Percentiles rank a stretch among this genome's conserved stretches.
Conservation (phyloP, 2,113 vertebrate genomes). For the Ancistrus triradiatus region DNA sequence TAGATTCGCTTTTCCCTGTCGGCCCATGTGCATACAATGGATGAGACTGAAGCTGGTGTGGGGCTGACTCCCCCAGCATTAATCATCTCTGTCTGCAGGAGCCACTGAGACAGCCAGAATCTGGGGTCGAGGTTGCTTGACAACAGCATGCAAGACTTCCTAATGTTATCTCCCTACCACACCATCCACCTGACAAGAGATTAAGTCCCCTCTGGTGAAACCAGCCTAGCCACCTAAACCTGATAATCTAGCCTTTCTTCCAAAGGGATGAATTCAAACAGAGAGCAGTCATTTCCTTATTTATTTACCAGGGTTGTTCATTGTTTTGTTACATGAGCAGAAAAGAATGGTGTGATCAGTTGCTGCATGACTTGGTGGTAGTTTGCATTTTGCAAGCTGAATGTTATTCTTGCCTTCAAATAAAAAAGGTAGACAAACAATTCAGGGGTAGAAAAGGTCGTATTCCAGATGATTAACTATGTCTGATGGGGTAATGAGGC, state of each 20-base stretch:
- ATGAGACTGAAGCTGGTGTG: conserved; percentile 30
- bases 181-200: conserved; percentile 37
- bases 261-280: conserved; percentile 39
- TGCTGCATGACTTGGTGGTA: not conserved
- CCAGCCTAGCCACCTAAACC: conserved; percentile 31
- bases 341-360: conserved; percentile 12
- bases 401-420: conserved; percentile 3
- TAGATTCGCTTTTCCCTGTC: conserved; percentile 53
- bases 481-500: conserved; percentile 12
- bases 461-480: conserved; percentile 2
- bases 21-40: conserved; percentile 45
- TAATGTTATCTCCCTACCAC: conserved; percentile 51
- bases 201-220: conserved; percentile 46
- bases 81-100: conserved; percentile 55
- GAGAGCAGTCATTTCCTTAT: conserved; percentile 34
- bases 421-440: not conserved
- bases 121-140: conserved; percentile 56
- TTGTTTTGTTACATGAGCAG: not conserved
- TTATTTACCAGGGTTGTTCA: conserved; percentile 25
- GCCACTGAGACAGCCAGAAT: conserved; percentile 34
- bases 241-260: conserved; percentile 33
- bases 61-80: conserved; percentile 48
- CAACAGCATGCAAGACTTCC: conserved; percentile 52
- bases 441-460: conserved; percentile 8
- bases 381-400: not conserved